Percentiles rank a stretch among this genome's conserved stretches.
phyloP scores from a whole-genome alignment of 2,888 invertebrate genomes.

The Lordiphosa andalusiaca region DNA sequence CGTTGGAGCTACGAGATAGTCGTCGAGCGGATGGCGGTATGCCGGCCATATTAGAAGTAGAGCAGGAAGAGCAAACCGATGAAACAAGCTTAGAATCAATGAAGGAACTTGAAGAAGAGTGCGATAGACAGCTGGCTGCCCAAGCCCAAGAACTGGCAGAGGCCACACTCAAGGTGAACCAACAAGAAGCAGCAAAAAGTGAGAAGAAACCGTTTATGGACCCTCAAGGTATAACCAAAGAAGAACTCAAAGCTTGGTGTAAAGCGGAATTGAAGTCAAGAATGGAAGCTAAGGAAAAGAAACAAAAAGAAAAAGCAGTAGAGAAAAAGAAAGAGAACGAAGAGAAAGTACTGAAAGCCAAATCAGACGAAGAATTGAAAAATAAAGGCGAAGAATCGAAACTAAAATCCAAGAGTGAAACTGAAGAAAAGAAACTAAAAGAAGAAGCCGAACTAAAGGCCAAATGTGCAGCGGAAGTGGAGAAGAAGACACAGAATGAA shows the following conservation, averaged over 20 bases:
- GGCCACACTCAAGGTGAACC: conserved; percentile 1
- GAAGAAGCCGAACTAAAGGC: background rate
- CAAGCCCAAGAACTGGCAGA: conserved; percentile 34
- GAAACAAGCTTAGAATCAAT: conserved; percentile 28
- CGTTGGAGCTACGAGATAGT: conserved; percentile 54
- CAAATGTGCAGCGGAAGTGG: background rate
- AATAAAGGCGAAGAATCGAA: background rate
- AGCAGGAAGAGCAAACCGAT: conserved; percentile 19
- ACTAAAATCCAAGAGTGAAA: background rate
- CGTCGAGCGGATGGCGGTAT: conserved; percentile 25
- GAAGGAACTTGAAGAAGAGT: conserved; percentile 35
- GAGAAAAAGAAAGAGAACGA: background rate
- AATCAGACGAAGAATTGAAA: background rate
- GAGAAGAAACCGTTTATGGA: conserved; percentile 3
- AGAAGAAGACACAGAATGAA: too few relatives aligned
- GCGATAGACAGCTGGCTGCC: conserved; percentile 23
- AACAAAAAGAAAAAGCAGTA: conserved; percentile 3
- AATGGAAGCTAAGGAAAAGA: background rate
- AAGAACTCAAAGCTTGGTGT: conserved; percentile 5
- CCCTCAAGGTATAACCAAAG: background rate
- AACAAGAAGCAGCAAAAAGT: conserved; percentile 1
- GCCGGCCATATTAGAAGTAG: conserved; percentile 19
- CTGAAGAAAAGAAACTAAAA: background rate
- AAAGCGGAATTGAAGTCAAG: background rate
- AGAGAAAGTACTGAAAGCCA: background rate